These are phyloP conservation scores for Noctua fimbriata DNA, from an alignment of 2,888 invertebrate species.

Conservation along the genomic window DNA sequence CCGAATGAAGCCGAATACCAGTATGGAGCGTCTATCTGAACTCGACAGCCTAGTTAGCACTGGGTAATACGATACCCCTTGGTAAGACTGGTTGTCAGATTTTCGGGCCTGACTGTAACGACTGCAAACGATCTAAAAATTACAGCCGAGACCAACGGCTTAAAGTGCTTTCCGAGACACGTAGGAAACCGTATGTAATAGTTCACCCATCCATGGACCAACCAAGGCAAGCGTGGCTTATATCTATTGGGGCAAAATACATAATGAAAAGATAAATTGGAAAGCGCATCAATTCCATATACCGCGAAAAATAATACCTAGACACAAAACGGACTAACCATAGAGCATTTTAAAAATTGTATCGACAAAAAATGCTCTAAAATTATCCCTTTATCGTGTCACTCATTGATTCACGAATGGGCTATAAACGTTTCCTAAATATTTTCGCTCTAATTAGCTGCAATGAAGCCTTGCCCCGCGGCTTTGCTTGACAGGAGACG, in stretches of 20 bases:
- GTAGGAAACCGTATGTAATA: background rate
- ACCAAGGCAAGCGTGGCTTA: background rate
- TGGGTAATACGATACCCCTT: background rate
- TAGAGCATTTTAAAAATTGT: slow-evolving; percentile 7
- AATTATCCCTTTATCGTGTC: slow-evolving; percentile 40
- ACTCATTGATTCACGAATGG: slow-evolving; percentile 54
- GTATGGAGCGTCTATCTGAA: background rate
- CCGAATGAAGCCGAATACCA: background rate
- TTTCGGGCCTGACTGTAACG: background rate
- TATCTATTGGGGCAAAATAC: background rate
- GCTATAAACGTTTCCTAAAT: slow-evolving; percentile 74
- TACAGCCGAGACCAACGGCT: background rate
- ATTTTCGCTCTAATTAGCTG: slow-evolving; percentile 79
- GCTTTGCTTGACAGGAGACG: slow-evolving; percentile 83
- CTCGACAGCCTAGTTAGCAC: background rate
- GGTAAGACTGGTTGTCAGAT: background rate
- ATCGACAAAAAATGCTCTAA: slow-evolving; percentile 32
- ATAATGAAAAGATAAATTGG: background rate
- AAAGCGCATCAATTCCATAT: background rate
- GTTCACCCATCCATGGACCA: background rate
- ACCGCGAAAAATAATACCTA: slow-evolving; percentile 15
- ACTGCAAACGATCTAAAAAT: background rate
- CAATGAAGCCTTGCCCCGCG: slow-evolving; percentile 72
- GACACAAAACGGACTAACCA: background rate
- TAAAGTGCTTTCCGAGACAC: background rate